Conservation (phyloP, 2,888 invertebrate genomes). For the Thelaira solivaga region DNA sequence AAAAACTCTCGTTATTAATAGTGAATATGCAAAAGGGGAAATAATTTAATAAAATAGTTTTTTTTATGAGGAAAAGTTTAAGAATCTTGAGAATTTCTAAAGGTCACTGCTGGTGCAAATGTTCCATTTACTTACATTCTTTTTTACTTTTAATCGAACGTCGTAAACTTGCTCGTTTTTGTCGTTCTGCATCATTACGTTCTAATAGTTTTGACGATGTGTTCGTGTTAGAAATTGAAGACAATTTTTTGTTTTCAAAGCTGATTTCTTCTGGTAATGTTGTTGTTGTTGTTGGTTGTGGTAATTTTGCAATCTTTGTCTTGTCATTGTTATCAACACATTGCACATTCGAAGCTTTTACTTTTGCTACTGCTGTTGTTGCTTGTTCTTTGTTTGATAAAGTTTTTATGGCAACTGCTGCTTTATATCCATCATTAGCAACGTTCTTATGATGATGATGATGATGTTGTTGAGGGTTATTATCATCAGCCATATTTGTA, state of each 20-base stretch:
- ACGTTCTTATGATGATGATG: too few relatives aligned
- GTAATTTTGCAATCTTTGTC: conserved; percentile 7
- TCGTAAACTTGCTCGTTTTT: conserved; percentile 50
- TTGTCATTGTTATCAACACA: conserved; percentile 51
- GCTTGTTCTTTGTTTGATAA: conserved; percentile 35
- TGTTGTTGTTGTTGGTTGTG: conserved; percentile 45
- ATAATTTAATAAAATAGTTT: not conserved
- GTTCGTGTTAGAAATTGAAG: not conserved
- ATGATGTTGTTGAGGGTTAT: conserved; percentile 48
- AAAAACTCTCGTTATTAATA: too few relatives aligned
- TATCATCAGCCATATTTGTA: conserved; percentile 33
- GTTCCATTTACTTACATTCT: conserved; percentile 67
- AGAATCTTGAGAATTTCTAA: not conserved
- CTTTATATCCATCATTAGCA: conserved; percentile 57
- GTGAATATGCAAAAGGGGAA: not conserved
- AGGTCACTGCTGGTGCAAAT: conserved; percentile 3
- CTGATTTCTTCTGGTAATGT: conserved; percentile 35
- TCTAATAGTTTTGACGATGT: conserved; percentile 33
- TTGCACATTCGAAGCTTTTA: not conserved
- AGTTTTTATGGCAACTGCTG: conserved; percentile 52
- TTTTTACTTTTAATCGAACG: conserved; percentile 49
- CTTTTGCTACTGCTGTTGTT: not conserved
- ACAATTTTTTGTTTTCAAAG: not conserved
- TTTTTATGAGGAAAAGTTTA: not conserved
- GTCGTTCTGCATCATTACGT: conserved; percentile 60